These are phyloP conservation scores for Nylanderia fulva DNA, from an alignment of 1,140 invertebrate genomes.

Conservation along the genomic window DNA sequence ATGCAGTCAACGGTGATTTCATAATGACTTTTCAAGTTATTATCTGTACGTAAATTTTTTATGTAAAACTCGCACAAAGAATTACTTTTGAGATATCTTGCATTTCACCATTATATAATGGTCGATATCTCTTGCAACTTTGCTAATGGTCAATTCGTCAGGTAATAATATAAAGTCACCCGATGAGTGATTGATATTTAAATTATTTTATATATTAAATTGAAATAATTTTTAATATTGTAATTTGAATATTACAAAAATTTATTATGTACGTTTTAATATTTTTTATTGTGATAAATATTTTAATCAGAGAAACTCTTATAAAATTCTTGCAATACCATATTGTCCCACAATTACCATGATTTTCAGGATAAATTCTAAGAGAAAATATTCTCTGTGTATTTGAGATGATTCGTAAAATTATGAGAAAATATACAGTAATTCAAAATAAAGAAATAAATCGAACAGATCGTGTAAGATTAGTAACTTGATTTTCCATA, in stretches of 20 bases:
- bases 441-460: neutral
- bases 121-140: conserved; percentile 25
- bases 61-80: conserved; percentile 4
- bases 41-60: neutral
- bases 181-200: conserved; percentile 36
- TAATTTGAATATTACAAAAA: neutral
- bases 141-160: conserved; percentile 30
- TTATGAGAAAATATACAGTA: neutral
- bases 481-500: conserved; percentile 1
- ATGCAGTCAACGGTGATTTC: neutral
- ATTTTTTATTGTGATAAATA: no score
- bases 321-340: no score
- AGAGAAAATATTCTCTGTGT: no score
- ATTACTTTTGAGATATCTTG: conserved; percentile 14
- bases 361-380: no score
- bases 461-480: neutral
- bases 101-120: conserved; percentile 18
- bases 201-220: neutral
- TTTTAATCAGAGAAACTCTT: no score
- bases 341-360: no score
- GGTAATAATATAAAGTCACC: neutral
- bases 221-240: neutral
- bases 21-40: neutral
- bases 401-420: neutral
- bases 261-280: no score